Base-by-base conservation (phyloP, 1,140 invertebrate genomes). In the Orchestia grillus region DNA sequence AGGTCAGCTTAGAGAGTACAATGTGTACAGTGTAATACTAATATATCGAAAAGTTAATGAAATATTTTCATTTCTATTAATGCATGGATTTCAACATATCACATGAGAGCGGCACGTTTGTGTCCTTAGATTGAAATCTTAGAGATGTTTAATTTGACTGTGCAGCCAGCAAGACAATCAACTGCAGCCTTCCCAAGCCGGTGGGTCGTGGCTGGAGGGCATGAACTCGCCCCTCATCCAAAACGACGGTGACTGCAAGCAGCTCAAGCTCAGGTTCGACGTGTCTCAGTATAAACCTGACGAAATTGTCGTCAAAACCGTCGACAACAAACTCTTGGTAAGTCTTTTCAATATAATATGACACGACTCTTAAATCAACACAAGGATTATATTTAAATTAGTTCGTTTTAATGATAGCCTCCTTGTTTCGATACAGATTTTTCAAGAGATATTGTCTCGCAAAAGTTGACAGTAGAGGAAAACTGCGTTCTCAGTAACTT, bases 251-350 rank as follows among this genome's bases (percentile, higher is more conserved):
- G 98, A 99, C 97, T 98, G 98, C 97, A 99, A 99, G 97, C 98
- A 98, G 97, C 97, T 99, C 87, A 99, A 99, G 97, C 98, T 99
- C 41, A 98, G 99, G 97, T 99, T 99, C 97, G 99, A 99, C 97
- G 99, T 99, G 94, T 99, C 98, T 97, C 98, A 99, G 97, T 99
- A 99, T 97, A 98, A 98, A 94, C 99, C 99, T 28, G 99, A 99
- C 97, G 99, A 99, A 98, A 99, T 99, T 97, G 98, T 99, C 97
- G 99, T 99, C 96, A 99, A 99, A 97, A 99, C 99, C 96, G 99
- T 99, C 95, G 99, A 99, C 97, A 99, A 99, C 97, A 99, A 99
- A 98, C 98, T 99, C 97, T 98, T 99, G 98, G 99, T 99, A 97
- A 98, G 98, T 97, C n/a, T 44, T 42, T 42, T 42, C 41, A 40